These are phyloP conservation scores for Myrmophylax atrothorax DNA, from an alignment of 2,113 vertebrate genomes.

Conservation along the genomic window DNA sequence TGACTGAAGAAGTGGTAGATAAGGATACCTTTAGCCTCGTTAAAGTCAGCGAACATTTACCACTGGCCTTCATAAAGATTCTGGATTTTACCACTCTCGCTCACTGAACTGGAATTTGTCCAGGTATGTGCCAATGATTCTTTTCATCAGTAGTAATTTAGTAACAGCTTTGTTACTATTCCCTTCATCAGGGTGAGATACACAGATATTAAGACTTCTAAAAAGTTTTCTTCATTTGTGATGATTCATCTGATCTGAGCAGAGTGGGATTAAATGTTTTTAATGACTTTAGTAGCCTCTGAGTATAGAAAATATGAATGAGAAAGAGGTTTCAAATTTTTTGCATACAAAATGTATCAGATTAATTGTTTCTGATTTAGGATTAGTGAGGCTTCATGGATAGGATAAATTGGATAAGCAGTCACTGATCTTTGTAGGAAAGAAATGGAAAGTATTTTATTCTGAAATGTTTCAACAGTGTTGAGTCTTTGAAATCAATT, in stretches of 20 bases:
- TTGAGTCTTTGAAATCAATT: conserved; percentile 31
- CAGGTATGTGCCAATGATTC: background rate
- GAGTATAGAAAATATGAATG: background rate
- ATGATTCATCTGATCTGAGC: background rate
- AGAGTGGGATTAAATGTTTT: background rate
- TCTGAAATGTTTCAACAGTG: conserved; percentile 4
- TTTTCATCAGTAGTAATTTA: background rate
- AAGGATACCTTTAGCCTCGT: background rate
- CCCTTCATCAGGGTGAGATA: background rate
- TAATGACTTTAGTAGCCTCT: background rate
- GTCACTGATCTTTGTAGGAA: conserved; percentile 5
- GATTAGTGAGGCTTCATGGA: background rate
- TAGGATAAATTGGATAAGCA: background rate
- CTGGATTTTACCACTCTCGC: background rate
- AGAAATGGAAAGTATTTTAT: background rate
- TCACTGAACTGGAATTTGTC: background rate
- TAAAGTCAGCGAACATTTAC: background rate
- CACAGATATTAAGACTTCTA: background rate
- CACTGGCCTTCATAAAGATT: background rate
- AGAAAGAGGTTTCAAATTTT: background rate
- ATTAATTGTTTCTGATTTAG: conserved; percentile 28
- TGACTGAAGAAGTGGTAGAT: background rate
- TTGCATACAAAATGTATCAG: background rate
- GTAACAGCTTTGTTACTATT: background rate
- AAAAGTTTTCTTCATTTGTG: background rate